phyloP scores from a whole-genome alignment of 2,113 vertebrate genomes.

The Anoura caudifer region DNA sequence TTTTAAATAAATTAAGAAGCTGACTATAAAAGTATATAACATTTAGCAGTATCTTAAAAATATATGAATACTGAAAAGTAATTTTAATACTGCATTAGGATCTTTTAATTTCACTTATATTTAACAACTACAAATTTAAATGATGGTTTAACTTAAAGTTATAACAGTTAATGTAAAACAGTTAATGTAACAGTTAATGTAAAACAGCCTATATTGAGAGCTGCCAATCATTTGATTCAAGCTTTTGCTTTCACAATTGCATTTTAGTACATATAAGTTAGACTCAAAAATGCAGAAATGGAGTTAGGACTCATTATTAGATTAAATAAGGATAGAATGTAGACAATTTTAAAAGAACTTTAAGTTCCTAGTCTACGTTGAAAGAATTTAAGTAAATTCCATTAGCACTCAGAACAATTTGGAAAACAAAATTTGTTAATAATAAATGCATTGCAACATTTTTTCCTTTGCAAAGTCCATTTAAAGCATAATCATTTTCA shows the following conservation, averaged over 20 bases:
- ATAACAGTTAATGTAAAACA: background rate
- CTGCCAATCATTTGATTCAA: background rate
- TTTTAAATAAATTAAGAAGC: background rate
- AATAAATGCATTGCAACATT: background rate
- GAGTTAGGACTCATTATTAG: background rate
- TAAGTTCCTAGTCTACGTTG: background rate
- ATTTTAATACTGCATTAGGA: background rate
- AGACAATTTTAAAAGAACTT: background rate
- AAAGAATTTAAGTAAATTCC: background rate
- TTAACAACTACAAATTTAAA: slow-evolving; percentile 39
- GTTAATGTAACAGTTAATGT: background rate
- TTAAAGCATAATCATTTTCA: background rate
- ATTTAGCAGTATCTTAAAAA: background rate
- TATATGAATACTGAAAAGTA: background rate
- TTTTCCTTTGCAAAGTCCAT: background rate
- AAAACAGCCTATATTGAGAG: background rate
- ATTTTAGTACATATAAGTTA: background rate
- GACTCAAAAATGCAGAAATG: background rate
- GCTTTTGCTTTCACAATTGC: background rate
- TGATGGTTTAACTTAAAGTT: background rate
- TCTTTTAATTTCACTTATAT: background rate
- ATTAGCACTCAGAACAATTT: background rate
- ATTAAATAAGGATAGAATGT: background rate
- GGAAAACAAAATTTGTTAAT: background rate
- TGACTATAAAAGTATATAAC: background rate